A percentile compares a stretch with the other conserved stretches of the same genome.
These are phyloP conservation scores for Macrotrachela quadricornifera DNA, from an alignment of 1,140 invertebrate genomes.

Conservation along the genomic window DNA sequence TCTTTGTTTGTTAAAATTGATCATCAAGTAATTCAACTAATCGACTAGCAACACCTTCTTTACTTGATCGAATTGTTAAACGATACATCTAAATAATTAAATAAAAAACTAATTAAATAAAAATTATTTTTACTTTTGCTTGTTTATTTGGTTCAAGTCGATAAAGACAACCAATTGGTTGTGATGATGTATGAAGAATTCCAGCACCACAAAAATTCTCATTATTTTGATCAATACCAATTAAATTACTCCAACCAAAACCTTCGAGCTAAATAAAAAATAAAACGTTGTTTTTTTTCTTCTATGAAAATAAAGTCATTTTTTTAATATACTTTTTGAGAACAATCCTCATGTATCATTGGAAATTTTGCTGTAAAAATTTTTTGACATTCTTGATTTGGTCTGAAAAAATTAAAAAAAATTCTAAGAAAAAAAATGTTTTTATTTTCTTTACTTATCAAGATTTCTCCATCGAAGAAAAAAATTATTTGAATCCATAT, in stretches of 20 bases:
- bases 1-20: conserved; percentile 30
- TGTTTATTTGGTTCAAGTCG: conserved; percentile 91
- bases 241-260: conserved; percentile 71
- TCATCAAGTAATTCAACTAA: conserved; percentile 29
- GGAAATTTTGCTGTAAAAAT: conserved; percentile 76
- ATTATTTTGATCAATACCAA: conserved; percentile 86
- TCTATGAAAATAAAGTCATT: background rate
- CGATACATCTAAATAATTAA: conserved; percentile 66
- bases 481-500: conserved; percentile 95
- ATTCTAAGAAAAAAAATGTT: too few relatives aligned
- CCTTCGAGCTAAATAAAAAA: conserved; percentile 44
- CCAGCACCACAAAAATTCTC: conserved; percentile 98
- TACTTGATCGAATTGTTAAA: conserved; percentile 79
- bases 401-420: conserved; percentile 23
- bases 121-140: conserved; percentile 49
- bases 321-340: conserved; percentile 43
- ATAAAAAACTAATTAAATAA: background rate
- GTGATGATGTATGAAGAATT: conserved; percentile 77
- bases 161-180: conserved; percentile 83
- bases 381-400: conserved; percentile 83
- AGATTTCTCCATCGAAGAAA: conserved; percentile 96
- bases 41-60: conserved; percentile 58
- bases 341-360: conserved; percentile 64
- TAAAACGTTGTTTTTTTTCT: background rate
- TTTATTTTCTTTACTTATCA: conserved; percentile 45